Evolutionary conservation across 2,888 invertebrate genomes (phyloP), one percentile per base, ranked within the genome.

Genomic region (Heliconius charithonia): DNA sequence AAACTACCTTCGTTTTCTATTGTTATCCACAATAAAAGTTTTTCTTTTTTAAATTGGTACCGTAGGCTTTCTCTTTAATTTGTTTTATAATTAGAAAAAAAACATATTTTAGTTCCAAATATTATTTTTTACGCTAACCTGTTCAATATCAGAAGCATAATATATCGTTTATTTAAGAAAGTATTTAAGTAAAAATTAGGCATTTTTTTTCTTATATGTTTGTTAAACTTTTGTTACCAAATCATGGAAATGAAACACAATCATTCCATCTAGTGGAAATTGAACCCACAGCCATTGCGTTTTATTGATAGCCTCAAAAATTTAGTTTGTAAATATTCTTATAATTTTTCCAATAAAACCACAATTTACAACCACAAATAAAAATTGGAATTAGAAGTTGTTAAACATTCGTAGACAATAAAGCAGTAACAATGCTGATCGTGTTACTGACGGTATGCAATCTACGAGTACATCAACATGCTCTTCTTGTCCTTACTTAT

Each of bases 391-490:
- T 77, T 51, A 71, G 51, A 74, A 74, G 74, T 91, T 88, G 85
- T 86, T 88, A 91, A 91, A 91, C 91, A 87, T 84, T 84, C 83
- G 87, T 89, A 88, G 88, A 91, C 91, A 91, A 91, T 90, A 88
- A 85, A 85, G 85, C 86, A 85, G 83, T 82, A 82, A 84, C 83
- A 84, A 82, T 81, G 80, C 81, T 67, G 81, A 81, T 84, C 84
- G 59, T 70, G 79, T 84, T 83, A 80, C 82, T 59, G 41, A 62
- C 65, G 79, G 80, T 71, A 82, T 82, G 81, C 69, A 41, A 75
- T 73, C 79, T 78, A 65, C 22, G 45, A 37, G 25, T 45, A 69
- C 66, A 63, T 77, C 77, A 77, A 72, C 72, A 77, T 37, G 65
- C 41, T 56, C 51, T 63, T 69, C 63, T 32, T 70, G 63, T 77